A percentile compares a stretch with the other conserved stretches of the same genome.
Conservation (phyloP, 2,113 vertebrate genomes). For the Nyctereutes procyonoides region DNA sequence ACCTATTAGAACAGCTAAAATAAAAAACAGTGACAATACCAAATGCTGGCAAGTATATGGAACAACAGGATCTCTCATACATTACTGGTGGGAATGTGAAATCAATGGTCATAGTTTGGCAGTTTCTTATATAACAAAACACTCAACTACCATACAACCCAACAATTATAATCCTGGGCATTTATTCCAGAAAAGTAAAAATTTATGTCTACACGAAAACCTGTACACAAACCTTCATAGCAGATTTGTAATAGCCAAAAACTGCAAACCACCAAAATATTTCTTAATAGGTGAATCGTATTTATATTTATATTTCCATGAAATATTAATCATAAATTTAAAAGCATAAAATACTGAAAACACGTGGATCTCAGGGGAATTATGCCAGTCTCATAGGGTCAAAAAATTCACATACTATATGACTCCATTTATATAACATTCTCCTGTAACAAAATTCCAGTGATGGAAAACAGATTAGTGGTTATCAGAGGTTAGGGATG, state of each 20-base stretch:
- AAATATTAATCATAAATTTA: not conserved
- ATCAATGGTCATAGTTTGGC: not conserved
- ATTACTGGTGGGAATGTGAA: not conserved
- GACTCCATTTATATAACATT: not conserved
- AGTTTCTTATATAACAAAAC: not conserved
- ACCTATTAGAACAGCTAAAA: not conserved
- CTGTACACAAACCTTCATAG: not conserved
- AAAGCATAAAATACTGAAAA: not conserved
- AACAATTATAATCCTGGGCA: not conserved
- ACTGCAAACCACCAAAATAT: not conserved
- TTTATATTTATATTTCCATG: not conserved
- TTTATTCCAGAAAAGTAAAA: not conserved
- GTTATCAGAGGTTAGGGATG: not conserved
- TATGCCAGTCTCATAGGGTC: not conserved
- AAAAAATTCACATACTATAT: not conserved
- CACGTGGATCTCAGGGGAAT: not conserved
- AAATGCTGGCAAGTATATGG: not conserved
- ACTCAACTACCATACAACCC: not conserved
- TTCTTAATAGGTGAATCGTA: not conserved
- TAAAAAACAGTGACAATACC: not conserved
- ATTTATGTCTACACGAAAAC: not conserved
- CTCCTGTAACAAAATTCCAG: not conserved
- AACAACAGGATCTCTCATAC: not conserved
- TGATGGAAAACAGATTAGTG: not conserved
- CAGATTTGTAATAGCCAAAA: not conserved